These are phyloP conservation scores for Syrrhaptes paradoxus DNA, from an alignment of 2,113 vertebrate genomes.

Conservation along the genomic window DNA sequence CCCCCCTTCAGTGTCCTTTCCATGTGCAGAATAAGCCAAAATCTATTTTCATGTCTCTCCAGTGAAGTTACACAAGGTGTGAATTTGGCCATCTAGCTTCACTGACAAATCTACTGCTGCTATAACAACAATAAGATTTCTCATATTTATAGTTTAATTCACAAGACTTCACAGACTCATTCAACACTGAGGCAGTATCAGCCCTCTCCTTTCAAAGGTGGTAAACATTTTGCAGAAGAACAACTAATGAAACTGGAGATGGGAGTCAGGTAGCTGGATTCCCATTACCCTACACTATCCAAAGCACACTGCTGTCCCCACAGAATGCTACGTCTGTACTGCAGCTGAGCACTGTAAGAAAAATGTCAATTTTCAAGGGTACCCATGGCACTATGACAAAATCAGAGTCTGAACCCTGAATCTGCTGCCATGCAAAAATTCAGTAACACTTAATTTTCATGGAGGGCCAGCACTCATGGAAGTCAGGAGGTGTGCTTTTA, in stretches of 20 bases:
- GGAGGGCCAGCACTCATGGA: background rate
- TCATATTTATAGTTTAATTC: background rate
- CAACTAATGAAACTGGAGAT: background rate
- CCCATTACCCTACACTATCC: background rate
- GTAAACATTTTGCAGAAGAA: background rate
- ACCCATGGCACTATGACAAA: background rate
- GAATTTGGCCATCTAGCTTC: background rate
- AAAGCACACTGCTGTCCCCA: background rate
- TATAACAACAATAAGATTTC: background rate
- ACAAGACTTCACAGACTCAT: background rate
- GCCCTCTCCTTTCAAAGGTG: background rate
- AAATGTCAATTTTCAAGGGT: background rate
- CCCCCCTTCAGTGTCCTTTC: background rate
- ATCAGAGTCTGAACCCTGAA: background rate
- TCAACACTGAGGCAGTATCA: background rate
- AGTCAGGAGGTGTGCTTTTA: background rate
- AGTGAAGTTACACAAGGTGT: background rate
- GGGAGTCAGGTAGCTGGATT: background rate
- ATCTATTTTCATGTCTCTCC: background rate
- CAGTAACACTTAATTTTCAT: background rate
- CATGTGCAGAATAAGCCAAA: conserved; percentile 4
- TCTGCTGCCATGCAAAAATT: background rate
- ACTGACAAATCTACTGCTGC: background rate
- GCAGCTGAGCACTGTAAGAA: background rate
- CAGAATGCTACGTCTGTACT: background rate